Base-by-base conservation (phyloP, 2,888 invertebrate species). In the Mythimna loreyi region DNA sequence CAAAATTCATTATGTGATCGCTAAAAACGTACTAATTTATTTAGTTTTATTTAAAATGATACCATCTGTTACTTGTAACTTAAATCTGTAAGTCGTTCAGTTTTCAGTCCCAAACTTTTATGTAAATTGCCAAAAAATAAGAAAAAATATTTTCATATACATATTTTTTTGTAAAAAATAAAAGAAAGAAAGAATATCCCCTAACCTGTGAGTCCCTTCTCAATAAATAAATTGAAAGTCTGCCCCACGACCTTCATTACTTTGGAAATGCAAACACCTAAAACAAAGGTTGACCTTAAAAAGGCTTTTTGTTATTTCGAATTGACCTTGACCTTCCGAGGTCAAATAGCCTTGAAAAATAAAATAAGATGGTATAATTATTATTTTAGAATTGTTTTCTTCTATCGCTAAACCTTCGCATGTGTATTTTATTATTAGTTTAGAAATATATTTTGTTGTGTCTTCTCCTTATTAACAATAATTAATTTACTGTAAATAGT, bases 21-120 rank as follows among this genome's bases (percentile, higher is more conserved):
- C 73, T 84, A 73, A 63, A 53, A 56, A 70, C 28, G 9, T 84
- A 84, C 83, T 84, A 84, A 84, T 82, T 57, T 59, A 66, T 65
- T 75, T 47, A 45, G 45, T 57, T 60, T 50, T 8, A n/a, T 28
- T 28, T 28, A 28, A 70, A 62, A 68, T 71, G 43, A 63, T 81
- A 78, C 83, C 78, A 81, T 81, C 75, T 67, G 11, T 40, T 6
- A 40, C 16, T 40, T 16, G 16, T 19, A 16, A 40, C 6, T 40
- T 40, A 40, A 40, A 40, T 16, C 19, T 40, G 40, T 40, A 40
- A 40, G 40, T 40, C 16, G 19, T 40, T 40, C 19, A 40, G 16
- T 16, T 40, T 40, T 40, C 40, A 6, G 40, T 19, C 16, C 40
- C 6, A 25, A 50, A 25, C 2, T 52, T 21, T 25, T 23, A 47